These are phyloP conservation scores for Scomber japonicus DNA, from an alignment of 2,113 vertebrate genomes.

Conservation along the genomic window DNA sequence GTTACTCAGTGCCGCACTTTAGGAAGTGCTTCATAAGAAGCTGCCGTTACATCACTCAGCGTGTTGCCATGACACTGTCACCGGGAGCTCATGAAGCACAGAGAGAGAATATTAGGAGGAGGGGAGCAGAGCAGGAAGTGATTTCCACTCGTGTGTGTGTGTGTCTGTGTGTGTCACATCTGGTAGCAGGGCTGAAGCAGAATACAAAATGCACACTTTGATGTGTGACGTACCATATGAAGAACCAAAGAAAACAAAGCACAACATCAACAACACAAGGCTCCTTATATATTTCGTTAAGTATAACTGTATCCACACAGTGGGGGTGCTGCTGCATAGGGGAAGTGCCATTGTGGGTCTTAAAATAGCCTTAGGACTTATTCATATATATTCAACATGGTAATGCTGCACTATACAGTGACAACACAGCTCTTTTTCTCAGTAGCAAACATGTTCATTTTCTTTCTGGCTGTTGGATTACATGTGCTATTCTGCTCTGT, in stretches of 20 bases:
- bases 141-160: conserved; percentile 23
- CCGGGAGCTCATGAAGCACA: conserved; percentile 18
- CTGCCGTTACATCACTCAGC: conserved; percentile 28
- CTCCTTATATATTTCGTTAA: neutral
- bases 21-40: conserved; percentile 25
- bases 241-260: neutral
- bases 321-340: neutral
- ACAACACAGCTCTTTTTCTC: neutral
- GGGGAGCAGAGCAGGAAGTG: conserved; percentile 12
- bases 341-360: neutral
- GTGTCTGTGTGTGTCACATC: neutral
- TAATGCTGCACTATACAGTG: neutral
- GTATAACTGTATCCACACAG: neutral
- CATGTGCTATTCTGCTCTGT: neutral
- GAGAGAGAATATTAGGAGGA: conserved; percentile 26
- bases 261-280: neutral
- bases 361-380: neutral
- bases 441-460: conserved; percentile 8
- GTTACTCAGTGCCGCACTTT: conserved; percentile 17
- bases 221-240: conserved; percentile 16
- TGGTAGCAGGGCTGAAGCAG: neutral
- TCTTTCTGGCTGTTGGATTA: neutral
- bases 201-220: conserved; percentile 11
- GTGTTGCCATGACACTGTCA: conserved; percentile 62
- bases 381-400: neutral